These are phyloP conservation scores for Grus americana DNA, from an alignment of 2,113 vertebrate species.

Conservation along the genomic window DNA sequence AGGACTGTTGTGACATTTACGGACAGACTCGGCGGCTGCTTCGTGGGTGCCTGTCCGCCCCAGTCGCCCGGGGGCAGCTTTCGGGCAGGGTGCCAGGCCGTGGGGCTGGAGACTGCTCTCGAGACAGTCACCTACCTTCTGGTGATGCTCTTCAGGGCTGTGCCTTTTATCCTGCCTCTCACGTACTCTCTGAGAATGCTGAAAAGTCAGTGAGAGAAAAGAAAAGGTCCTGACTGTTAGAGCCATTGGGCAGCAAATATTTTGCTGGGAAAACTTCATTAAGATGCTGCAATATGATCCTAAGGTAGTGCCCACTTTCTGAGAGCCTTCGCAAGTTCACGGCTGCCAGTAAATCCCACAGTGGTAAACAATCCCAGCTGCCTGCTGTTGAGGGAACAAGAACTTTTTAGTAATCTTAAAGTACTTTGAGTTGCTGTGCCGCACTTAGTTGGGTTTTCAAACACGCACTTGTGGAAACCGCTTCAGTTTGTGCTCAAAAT, in stretches of 20 bases:
- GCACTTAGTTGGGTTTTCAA: not conserved
- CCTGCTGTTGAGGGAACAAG: not conserved
- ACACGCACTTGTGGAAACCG: not conserved
- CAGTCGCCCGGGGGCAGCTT: not conserved
- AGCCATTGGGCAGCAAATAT: not conserved
- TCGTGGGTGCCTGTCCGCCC: fast-evolving
- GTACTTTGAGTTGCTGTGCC: not conserved
- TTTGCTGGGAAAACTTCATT: not conserved
- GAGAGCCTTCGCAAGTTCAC: not conserved
- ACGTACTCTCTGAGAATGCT: not conserved
- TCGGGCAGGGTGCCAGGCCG: fast-evolving
- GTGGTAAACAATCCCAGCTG: not conserved
- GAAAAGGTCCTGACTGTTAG: not conserved
- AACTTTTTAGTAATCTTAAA: not conserved
- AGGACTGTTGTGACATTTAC: not conserved
- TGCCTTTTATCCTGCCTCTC: not conserved
- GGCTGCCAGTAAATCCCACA: not conserved
- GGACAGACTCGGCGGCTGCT: not conserved
- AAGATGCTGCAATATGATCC: not conserved
- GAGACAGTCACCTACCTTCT: not conserved
- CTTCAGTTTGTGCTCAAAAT: not conserved
- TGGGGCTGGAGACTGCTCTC: not conserved
- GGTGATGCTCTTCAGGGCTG: not conserved
- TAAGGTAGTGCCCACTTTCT: not conserved
- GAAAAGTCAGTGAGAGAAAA: not conserved